These are phyloP conservation scores for Aleadryas rufinucha DNA, from an alignment of 2,113 vertebrate species.

Conservation along the genomic window DNA sequence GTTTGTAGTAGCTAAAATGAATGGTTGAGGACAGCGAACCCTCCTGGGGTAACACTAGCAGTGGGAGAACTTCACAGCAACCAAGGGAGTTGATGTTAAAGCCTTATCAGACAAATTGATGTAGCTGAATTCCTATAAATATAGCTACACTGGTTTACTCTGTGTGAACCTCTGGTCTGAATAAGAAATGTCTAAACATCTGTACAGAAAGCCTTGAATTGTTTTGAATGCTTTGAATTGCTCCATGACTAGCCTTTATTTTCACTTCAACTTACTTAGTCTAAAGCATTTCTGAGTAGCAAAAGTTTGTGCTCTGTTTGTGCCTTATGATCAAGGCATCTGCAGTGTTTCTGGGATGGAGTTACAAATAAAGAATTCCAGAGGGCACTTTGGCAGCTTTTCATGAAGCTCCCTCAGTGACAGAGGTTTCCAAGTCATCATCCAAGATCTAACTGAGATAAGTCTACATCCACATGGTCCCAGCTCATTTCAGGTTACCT, in stretches of 20 bases:
- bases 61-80: background rate
- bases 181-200: background rate
- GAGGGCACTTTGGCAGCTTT: background rate
- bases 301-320: background rate
- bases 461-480: background rate
- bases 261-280: background rate
- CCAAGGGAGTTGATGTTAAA: background rate
- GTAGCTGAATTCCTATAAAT: background rate
- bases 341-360: background rate
- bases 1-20: background rate
- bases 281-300: background rate
- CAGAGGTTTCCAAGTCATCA: background rate
- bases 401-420: background rate
- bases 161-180: background rate
- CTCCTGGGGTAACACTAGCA: background rate
- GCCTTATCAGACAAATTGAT: background rate
- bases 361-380: background rate
- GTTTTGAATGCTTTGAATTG: background rate
- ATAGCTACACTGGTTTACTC: background rate
- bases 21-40: background rate
- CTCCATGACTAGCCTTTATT: background rate
- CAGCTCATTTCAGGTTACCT: constrained; percentile 70
- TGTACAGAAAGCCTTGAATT: background rate
- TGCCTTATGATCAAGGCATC: background rate
- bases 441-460: background rate